Evolutionary conservation across 1,140 invertebrate genomes (phyloP), one percentile per base, ranked within the genome.

Genomic region (Leguminivora glycinivorella): DNA sequence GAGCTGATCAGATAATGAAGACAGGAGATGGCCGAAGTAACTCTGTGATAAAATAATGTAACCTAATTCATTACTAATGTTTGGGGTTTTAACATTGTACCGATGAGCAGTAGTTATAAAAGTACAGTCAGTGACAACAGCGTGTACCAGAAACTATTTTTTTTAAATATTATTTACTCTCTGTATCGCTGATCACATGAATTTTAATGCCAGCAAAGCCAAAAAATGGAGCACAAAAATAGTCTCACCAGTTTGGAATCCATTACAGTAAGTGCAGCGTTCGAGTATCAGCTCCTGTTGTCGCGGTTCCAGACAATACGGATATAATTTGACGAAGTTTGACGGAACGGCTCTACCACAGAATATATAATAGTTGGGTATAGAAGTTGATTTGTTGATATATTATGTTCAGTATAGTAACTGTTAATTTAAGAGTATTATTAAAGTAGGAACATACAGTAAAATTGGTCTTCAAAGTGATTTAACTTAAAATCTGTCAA

Each of bases 251-350:
- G 72, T 82, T 87, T 76, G 71, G 72, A 80, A 82, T 79, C 79
- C 76, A 89, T 87, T 89, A 84, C 77, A 75, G 78, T 86, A 84
- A 89, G 87, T 86, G 83, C 77, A 79, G 78, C 67, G 68, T 78
- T 77, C 69, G 69, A 72, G 69, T 80, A 80, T 84, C 56, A 40
- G 69, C 72, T 38, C 70, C 43, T 69, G 75, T 74, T 73, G 74
- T 75, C 70, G 67, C 56, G 69, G 58, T 70, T 75, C 73, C 75
- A 76, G 38, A 67, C 26, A 52, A 73, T 70, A 68, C 52, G 56
- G 29, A 60, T 60, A 60, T 60, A 60, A 60, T 60, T 60, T 60
- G 56, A 60, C 25, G 56, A 60, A 60, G 56, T 29, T 60, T 60
- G 56, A 60, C 56, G 56, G 56, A 60, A 25, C 56, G 24, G 12